Percentiles rank a stretch among this genome's conserved stretches.
These are phyloP conservation scores for Cactoblastis cactorum DNA, from an alignment of 2,888 invertebrate genomes.

Conservation along the genomic window DNA sequence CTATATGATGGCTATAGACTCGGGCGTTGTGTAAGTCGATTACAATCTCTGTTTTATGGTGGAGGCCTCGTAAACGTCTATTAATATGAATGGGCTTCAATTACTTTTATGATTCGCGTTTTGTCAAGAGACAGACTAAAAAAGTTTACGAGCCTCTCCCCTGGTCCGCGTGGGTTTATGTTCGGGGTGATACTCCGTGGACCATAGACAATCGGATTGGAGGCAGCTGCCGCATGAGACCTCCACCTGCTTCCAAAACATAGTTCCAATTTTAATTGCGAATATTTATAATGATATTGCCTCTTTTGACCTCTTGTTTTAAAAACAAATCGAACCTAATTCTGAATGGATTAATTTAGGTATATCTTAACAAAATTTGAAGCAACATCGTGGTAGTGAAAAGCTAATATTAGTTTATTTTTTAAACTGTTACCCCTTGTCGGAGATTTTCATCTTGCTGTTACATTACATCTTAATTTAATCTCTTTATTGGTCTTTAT, in stretches of 20 bases:
- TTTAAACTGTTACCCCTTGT: no score
- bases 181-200: conserved; percentile 46
- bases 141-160: conserved; percentile 73
- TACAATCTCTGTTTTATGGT: conserved; percentile 78
- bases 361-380: no score
- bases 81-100: conserved; percentile 80
- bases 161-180: conserved; percentile 61
- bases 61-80: conserved; percentile 76
- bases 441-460: no score
- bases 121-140: conserved; percentile 71
- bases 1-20: conserved; percentile 49
- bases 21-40: conserved; percentile 62
- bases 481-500: no score
- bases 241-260: conserved; percentile 41
- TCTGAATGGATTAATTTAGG: no score
- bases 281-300: no score
- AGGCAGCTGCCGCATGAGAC: conserved; percentile 58
- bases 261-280: neutral
- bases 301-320: neutral
- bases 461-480: no score
- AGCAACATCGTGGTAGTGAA: no score
- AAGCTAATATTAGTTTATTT: no score
- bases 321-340: neutral
- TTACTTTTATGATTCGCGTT: conserved; percentile 79
- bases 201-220: conserved; percentile 48